Conservation (phyloP, 2,113 vertebrate species). For the Microcebus lehilahytsara region DNA sequence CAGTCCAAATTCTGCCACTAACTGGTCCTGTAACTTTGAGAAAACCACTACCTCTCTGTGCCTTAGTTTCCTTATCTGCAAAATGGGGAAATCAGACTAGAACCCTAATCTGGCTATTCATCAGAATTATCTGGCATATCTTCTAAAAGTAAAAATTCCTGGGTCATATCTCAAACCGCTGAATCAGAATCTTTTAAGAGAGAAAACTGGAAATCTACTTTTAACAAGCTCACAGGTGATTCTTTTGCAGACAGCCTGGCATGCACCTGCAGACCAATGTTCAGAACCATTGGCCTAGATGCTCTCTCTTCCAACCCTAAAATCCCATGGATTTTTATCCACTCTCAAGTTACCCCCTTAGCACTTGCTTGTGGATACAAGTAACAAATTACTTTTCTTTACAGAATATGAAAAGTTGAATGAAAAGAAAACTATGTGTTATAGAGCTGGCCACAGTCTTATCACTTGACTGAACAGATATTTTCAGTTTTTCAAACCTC, state of each 20-base stretch:
- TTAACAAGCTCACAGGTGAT: neutral
- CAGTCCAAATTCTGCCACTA: neutral
- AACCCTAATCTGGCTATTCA: neutral
- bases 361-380: neutral
- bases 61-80: neutral
- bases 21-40: conserved; percentile 6
- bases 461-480: neutral
- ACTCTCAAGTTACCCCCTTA: neutral
- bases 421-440: neutral
- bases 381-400: conserved; percentile 19
- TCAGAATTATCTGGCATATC: conserved; percentile 6
- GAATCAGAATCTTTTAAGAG: neutral
- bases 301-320: neutral
- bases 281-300: neutral
- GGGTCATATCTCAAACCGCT: neutral
- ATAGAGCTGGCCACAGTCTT: neutral
- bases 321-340: neutral
- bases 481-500: conserved; percentile 2
- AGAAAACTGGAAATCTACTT: neutral
- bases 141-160: conserved; percentile 24
- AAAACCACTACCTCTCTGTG: neutral
- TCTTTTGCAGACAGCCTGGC: neutral
- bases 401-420: neutral
- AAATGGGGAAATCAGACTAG: conserved; percentile 25
- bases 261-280: fast-evolving